Evolutionary conservation across 1,140 invertebrate genomes (phyloP).

Genomic region (Fopius arisanus): DNA sequence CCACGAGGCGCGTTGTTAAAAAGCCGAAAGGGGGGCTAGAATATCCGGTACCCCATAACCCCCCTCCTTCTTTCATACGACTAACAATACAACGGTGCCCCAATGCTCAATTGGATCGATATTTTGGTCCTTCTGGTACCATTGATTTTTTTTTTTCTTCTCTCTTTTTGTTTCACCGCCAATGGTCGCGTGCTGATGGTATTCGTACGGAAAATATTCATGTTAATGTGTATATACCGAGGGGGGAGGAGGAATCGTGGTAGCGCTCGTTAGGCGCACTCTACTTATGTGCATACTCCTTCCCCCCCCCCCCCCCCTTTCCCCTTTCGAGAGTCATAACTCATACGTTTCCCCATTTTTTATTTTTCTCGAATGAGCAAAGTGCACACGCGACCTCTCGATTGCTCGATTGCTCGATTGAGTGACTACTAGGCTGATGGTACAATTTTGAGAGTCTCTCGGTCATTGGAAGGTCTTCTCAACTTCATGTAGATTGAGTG

Average conservation of each 20-base stretch:
- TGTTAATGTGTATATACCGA: constrained; percentile 24
- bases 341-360: not conserved
- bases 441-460: constrained; percentile 21
- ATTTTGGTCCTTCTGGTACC: constrained; percentile 46
- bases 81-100: constrained; percentile 12
- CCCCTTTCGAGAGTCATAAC: constrained; percentile 3
- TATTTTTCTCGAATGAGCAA: not conserved
- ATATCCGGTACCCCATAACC: constrained; percentile 5
- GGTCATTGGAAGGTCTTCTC: not conserved
- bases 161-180: not conserved
- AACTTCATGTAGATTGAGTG: not conserved
- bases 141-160: constrained; percentile 49
- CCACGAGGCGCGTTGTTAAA: not conserved
- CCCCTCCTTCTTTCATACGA: not conserved
- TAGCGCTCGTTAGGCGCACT: constrained; percentile 1
- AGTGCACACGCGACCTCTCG: constrained; percentile 22
- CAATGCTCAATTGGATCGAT: constrained; percentile 39
- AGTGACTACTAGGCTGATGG: constrained; percentile 4
- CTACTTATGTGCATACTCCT: not conserved
- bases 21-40: not conserved
- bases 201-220: constrained; percentile 47
- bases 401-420: constrained; percentile 27
- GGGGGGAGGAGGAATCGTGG: not conserved
- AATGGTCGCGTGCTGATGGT: constrained; percentile 30
- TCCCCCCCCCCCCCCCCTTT: not conserved